Conservation (phyloP, 2,113 vertebrate species). For the Pseudonaja textilis region DNA sequence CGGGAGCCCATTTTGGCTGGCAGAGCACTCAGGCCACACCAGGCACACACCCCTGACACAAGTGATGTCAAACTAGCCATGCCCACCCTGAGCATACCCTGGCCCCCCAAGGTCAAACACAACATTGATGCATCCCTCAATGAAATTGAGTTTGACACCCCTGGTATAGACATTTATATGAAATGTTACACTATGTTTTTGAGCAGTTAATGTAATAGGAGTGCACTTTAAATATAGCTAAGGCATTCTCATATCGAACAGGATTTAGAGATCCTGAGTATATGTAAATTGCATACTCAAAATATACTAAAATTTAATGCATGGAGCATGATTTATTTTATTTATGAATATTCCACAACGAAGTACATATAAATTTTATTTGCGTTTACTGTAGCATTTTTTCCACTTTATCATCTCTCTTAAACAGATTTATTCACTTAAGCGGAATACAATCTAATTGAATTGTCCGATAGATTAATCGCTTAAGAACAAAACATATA, state of each 20-base stretch:
- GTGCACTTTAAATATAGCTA: neutral
- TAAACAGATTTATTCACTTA: constrained; percentile 14
- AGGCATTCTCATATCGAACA: neutral
- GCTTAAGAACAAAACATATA: neutral
- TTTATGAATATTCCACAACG: constrained; percentile 45
- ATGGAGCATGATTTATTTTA: neutral
- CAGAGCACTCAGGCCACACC: no score
- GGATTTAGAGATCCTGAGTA: neutral
- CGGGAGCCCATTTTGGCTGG: no score
- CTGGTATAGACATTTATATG: neutral
- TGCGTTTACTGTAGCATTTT: constrained; percentile 39
- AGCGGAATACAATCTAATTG: constrained; percentile 10
- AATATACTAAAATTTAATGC: neutral
- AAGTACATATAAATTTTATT: constrained; percentile 36
- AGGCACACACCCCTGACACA: no score
- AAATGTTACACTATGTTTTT: neutral
- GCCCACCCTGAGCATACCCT: no score
- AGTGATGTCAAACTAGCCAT: no score
- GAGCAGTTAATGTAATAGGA: neutral
- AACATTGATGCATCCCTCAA: no score
- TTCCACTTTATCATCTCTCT: constrained; percentile 19
- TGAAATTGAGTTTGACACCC: no score
- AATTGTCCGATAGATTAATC: constrained; percentile 19
- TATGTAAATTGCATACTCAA: neutral
- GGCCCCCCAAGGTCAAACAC: no score